These are phyloP conservation scores for Spisula solida DNA, from an alignment of 2,888 invertebrate species.

Conservation along the genomic window DNA sequence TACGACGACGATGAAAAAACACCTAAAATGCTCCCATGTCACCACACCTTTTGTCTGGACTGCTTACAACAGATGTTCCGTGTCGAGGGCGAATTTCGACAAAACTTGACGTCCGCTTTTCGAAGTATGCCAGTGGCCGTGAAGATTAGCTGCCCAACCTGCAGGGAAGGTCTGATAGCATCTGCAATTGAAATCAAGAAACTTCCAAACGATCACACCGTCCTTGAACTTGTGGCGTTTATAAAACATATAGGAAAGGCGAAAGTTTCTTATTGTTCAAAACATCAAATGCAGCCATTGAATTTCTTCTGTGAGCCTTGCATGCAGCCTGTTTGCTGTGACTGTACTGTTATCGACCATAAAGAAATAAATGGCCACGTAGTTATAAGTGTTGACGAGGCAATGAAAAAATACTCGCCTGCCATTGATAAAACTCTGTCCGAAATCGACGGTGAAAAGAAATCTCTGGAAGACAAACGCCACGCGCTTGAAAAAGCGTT, in stretches of 20 bases:
- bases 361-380: constrained; percentile 82
- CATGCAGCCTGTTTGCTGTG: constrained; percentile 83
- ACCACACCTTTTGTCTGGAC: constrained; percentile 87
- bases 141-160: constrained; percentile 83
- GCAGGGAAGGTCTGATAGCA: constrained; percentile 81
- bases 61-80: constrained; percentile 86
- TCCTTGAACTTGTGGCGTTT: constrained; percentile 81
- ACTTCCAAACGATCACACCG: constrained; percentile 84
- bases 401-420: constrained; percentile 83
- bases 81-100: constrained; percentile 84
- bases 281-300: constrained; percentile 84
- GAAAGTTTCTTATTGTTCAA: constrained; percentile 82
- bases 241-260: constrained; percentile 79
- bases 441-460: constrained; percentile 76
- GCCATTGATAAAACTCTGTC: constrained; percentile 80
- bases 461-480: constrained; percentile 77
- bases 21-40: constrained; percentile 87
- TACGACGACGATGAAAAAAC: constrained; percentile 86
- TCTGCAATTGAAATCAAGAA: constrained; percentile 82
- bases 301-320: constrained; percentile 86
- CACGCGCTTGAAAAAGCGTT: constrained; percentile 78
- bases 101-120: constrained; percentile 82
- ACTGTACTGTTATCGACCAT: constrained; percentile 84
- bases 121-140: constrained; percentile 84
- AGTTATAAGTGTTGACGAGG: constrained; percentile 84